Base-by-base conservation (phyloP, 2,888 invertebrate genomes). In the Leucoma salicis region DNA sequence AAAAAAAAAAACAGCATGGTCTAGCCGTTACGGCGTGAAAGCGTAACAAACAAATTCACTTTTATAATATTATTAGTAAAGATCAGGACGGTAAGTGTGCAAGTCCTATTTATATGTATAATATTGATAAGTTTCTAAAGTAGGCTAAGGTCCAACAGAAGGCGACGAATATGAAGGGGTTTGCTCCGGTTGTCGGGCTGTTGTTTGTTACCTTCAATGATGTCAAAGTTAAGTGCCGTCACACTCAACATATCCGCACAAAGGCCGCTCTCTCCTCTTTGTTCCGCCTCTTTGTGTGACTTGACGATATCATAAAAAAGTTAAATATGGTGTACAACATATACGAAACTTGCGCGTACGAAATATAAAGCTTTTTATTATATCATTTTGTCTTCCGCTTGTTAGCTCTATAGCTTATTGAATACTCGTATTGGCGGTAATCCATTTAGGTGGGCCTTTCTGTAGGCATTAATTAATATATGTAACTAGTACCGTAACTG, bases 201-300 rank as follows among this genome's bases (percentile, higher is more conserved):
- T 56, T 66, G 74, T 66, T 56, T 66, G 74, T 66, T 68, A 60
- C 63, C 68, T 66, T 66, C 73, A 67, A 66, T 66, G 78, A 77
- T 79, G 83, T 80, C 77, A 75, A 74, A 78, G 80, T 70, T 80
- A 82, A 87, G 85, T 87, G 82, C 66, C 74, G 73, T 68, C 74
- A 76, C 71, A 70, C 78, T 79, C 73, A 57, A 73, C 76, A 70
- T 78, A 73, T 74, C 78, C 71, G 67, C 74, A 84, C 83, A 87
- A 86, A 85, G 79, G 77, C 82, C 66, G 76, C 81, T 83, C 85
- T 86, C 82, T 78, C 80, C 70, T 78, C 84, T 82, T 86, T 88
- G 86, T 88, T 84, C 81, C 79, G 81, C 78, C 71, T 82, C 82
- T 85, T 88, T 87, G 87, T 88, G 80, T 81, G 78, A 70, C 71